Percentiles rank a stretch among this genome's conserved stretches.
Conservation (phyloP, 2,797 vertebrate genomes). For the Rallus crepitans region DNA sequence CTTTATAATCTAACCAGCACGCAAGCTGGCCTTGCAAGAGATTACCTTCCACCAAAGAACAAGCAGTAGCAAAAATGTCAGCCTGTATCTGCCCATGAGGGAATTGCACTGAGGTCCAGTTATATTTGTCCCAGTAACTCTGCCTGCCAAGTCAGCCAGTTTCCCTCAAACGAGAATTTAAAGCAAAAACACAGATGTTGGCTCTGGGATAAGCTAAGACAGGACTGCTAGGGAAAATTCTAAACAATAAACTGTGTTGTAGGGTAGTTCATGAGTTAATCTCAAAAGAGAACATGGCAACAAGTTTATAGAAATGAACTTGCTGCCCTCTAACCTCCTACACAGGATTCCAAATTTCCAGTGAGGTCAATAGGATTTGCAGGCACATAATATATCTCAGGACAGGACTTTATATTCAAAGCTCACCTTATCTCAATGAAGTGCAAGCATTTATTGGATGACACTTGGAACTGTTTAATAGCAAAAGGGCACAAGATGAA, state of each 20-base stretch:
- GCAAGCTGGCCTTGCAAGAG: background rate
- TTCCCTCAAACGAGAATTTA: slow-evolving; percentile 36
- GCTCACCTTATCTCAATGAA: background rate
- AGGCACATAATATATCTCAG: background rate
- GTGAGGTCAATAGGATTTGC: background rate
- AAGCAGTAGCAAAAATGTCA: slow-evolving; percentile 1
- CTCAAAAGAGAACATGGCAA: slow-evolving; percentile 22
- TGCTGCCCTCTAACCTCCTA: background rate
- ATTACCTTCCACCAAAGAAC: background rate
- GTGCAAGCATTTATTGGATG: background rate
- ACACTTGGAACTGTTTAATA: background rate
- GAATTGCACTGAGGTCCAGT: slow-evolving; percentile 43
- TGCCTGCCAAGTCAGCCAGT: slow-evolving; percentile 26
- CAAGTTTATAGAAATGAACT: slow-evolving; percentile 4
- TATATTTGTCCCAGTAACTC: slow-evolving; percentile 47
- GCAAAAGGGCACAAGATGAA: background rate
- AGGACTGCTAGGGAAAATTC: background rate
- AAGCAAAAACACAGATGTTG: slow-evolving; percentile 34
- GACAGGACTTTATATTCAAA: background rate
- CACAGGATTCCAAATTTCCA: background rate
- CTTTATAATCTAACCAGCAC: background rate
- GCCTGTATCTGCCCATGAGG: background rate
- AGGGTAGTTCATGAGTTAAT: background rate
- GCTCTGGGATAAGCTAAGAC: background rate
- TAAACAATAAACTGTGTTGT: background rate